These are phyloP conservation scores for Entomyzon cyanotis DNA, from an alignment of 2,113 vertebrate species.

Conservation along the genomic window DNA sequence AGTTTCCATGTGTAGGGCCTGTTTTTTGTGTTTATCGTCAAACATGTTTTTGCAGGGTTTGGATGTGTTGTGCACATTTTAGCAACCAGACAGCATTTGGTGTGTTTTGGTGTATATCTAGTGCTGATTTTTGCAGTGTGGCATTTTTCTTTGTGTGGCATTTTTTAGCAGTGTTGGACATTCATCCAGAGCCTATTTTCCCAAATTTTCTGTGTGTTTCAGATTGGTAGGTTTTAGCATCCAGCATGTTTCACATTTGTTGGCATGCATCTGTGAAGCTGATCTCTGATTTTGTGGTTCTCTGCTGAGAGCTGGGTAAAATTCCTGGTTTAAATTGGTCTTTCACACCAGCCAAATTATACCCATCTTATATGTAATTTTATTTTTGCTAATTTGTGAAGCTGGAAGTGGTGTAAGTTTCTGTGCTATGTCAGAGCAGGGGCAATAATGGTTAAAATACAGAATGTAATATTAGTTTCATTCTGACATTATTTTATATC, in stretches of 20 bases:
- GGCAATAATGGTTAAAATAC: neutral
- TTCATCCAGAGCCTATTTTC: neutral
- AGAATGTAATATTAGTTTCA: neutral
- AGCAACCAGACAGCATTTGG: neutral
- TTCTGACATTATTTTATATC: neutral
- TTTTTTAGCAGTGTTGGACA: neutral
- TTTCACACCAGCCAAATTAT: neutral
- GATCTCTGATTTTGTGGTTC: neutral
- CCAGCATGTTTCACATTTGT: neutral
- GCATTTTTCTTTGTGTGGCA: neutral
- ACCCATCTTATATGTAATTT: neutral
- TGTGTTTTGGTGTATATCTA: neutral
- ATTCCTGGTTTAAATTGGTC: neutral
- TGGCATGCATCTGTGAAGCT: neutral
- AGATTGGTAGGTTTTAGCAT: neutral
- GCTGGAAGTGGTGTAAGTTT: neutral
- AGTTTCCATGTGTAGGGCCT: neutral
- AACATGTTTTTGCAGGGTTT: neutral
- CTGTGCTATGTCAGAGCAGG: neutral
- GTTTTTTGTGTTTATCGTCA: neutral
- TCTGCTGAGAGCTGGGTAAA: neutral
- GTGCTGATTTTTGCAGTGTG: neutral
- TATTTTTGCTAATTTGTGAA: neutral
- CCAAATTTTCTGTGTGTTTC: neutral
- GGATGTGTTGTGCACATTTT: accelerated